Conservation (phyloP, 2,888 invertebrate genomes). For the Schizotus pectinicornis region DNA sequence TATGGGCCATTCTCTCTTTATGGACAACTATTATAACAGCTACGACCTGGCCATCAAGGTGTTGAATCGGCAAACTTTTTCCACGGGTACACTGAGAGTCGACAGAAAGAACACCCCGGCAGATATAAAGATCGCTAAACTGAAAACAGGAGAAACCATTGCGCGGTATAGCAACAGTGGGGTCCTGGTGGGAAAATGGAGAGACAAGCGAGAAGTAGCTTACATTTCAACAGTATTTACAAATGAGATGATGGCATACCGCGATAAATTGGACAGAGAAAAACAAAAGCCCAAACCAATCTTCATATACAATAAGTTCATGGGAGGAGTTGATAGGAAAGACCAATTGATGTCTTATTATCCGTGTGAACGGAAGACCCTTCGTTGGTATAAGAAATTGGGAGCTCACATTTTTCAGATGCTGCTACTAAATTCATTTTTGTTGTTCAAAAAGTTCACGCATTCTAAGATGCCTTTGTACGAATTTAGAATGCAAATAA, state of each 20-base stretch:
- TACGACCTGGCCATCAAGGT: conserved; percentile 29
- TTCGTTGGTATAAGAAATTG: conserved; percentile 31
- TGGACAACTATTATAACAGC: conserved; percentile 42
- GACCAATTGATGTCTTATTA: conserved; percentile 39
- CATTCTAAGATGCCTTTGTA: too few relatives aligned
- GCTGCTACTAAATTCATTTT: too few relatives aligned
- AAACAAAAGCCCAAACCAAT: conserved; percentile 39
- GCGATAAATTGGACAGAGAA: conserved; percentile 34
- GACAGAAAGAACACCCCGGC: conserved; percentile 30
- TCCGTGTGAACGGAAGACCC: conserved; percentile 36
- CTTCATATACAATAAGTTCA: conserved; percentile 37
- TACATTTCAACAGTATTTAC: conserved; percentile 37
- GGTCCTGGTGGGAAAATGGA: conserved; percentile 36
- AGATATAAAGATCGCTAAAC: conserved; percentile 36
- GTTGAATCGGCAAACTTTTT: not conserved
- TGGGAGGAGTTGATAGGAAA: conserved; percentile 37
- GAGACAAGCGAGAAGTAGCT: conserved; percentile 35
- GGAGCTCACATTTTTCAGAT: too few relatives aligned
- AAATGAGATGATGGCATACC: conserved; percentile 34
- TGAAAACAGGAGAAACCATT: conserved; percentile 39
- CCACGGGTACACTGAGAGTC: conserved; percentile 23
- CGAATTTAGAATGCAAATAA: too few relatives aligned
- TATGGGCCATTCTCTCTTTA: conserved; percentile 35
- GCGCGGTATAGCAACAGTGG: conserved; percentile 34
- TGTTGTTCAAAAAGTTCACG: too few relatives aligned